These are phyloP conservation scores for Stictonetta naevosa DNA, from an alignment of 2,113 vertebrate genomes.

Conservation along the genomic window DNA sequence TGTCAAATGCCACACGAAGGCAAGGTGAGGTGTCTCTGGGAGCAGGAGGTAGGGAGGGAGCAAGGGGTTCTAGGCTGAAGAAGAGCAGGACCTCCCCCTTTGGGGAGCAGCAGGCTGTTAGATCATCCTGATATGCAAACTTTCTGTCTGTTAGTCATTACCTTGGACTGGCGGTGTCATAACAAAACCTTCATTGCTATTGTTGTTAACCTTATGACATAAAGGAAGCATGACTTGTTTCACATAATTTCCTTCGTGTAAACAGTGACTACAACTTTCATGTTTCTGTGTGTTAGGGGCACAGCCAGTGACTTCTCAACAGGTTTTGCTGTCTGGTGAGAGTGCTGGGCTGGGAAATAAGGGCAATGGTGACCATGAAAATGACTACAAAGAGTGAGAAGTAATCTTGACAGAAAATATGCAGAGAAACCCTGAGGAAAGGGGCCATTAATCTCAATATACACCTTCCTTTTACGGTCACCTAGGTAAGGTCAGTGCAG, in stretches of 20 bases:
- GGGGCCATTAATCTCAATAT: background rate
- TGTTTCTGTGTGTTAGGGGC: background rate
- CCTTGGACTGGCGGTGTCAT: background rate
- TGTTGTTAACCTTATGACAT: slow-evolving; percentile 3
- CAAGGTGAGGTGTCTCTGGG: background rate
- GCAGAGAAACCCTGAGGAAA: background rate
- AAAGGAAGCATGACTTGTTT: background rate
- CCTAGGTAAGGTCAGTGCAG: background rate
- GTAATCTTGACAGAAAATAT: background rate
- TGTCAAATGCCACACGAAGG: background rate
- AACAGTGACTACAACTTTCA: background rate
- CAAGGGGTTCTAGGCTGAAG: background rate
- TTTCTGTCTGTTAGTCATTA: slow-evolving; percentile 7
- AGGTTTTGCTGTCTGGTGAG: background rate
- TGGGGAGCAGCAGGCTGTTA: background rate
- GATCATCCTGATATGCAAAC: background rate
- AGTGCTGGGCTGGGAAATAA: background rate
- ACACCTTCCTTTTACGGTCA: background rate
- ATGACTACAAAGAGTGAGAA: background rate
- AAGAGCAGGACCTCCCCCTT: background rate
- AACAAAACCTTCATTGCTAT: background rate
- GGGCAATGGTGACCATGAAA: background rate
- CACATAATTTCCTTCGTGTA: background rate
- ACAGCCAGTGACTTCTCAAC: background rate
- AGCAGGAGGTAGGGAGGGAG: background rate